A percentile compares a stretch with the other conserved stretches of the same genome.
These are phyloP conservation scores for Leptopilina myrica DNA, from an alignment of 2,888 invertebrate genomes.

Conservation along the genomic window DNA sequence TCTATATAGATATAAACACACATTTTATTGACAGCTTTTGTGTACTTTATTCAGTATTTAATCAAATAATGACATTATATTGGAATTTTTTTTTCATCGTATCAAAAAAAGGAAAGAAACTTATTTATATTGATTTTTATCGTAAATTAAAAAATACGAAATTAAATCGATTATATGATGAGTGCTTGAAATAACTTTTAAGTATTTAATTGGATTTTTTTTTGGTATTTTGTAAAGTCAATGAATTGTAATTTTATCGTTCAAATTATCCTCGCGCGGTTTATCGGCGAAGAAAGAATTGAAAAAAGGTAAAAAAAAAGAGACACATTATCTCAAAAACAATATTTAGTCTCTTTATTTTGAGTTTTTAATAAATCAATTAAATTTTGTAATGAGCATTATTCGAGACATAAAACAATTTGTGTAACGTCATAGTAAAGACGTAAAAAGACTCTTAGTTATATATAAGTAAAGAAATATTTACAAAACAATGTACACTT, in stretches of 20 bases:
- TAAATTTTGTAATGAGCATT: conserved; percentile 1
- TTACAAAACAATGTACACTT: too few species aligned
- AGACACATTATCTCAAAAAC: neutral
- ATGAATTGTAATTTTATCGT: conserved; percentile 14
- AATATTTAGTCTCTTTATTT: neutral
- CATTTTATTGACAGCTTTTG: neutral
- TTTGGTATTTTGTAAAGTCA: neutral
- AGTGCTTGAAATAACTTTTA: neutral
- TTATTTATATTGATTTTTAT: neutral
- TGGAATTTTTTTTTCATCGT: neutral
- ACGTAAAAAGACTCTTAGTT: too few species aligned
- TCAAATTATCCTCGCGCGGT: neutral
- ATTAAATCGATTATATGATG: neutral
- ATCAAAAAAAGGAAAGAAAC: neutral
- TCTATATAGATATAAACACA: neutral
- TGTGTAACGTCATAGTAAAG: too few species aligned
- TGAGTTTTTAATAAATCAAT: neutral
- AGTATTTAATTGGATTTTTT: neutral
- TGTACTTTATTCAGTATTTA: conserved; percentile 3
- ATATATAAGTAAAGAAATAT: too few species aligned
- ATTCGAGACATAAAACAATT: neutral
- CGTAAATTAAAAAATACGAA: neutral
- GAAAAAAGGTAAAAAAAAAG: too few species aligned
- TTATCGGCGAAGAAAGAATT: neutral
- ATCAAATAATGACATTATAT: conserved; percentile 5